A percentile compares a stretch with the other conserved stretches of the same genome.
These are phyloP conservation scores for Thunnus albacares DNA, from an alignment of 2,797 vertebrate species.

Conservation along the genomic window DNA sequence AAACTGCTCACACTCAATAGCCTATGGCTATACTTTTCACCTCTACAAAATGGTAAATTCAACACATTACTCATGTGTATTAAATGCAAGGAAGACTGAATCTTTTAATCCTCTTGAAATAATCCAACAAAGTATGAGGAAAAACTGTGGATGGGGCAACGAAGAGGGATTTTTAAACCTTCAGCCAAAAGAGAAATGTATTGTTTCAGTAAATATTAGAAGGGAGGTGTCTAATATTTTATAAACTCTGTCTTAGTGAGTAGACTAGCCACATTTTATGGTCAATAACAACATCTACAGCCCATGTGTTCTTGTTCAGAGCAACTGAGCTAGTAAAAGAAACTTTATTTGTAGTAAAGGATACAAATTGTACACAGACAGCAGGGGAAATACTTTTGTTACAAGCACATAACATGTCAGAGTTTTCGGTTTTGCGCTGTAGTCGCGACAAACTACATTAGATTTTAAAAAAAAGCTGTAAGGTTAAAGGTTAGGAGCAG, in stretches of 20 bases:
- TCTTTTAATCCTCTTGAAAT: conserved; percentile 1
- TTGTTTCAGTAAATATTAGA: not conserved
- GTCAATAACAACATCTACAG: not conserved
- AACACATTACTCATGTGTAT: not conserved
- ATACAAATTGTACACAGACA: no score
- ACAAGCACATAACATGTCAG: no score
- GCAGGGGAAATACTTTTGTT: no score
- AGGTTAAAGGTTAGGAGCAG: not conserved
- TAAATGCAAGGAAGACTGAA: not conserved
- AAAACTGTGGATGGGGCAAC: not conserved
- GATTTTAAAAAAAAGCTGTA: not conserved
- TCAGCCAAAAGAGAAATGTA: not conserved
- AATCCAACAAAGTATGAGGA: not conserved
- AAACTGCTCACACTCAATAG: not conserved
- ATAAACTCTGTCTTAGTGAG: no score
- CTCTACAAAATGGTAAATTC: not conserved
- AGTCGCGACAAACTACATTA: not conserved
- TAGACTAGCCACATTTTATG: not conserved
- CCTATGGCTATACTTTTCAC: not conserved
- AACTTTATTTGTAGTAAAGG: not conserved
- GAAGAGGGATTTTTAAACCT: not conserved
- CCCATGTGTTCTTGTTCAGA: not conserved
- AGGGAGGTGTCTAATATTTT: no score
- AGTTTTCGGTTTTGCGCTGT: no score
- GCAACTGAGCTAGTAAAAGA: not conserved